Evolutionary conservation across 2,113 vertebrate genomes (phyloP).

Genomic region (Andinoacara biseriatus): DNA sequence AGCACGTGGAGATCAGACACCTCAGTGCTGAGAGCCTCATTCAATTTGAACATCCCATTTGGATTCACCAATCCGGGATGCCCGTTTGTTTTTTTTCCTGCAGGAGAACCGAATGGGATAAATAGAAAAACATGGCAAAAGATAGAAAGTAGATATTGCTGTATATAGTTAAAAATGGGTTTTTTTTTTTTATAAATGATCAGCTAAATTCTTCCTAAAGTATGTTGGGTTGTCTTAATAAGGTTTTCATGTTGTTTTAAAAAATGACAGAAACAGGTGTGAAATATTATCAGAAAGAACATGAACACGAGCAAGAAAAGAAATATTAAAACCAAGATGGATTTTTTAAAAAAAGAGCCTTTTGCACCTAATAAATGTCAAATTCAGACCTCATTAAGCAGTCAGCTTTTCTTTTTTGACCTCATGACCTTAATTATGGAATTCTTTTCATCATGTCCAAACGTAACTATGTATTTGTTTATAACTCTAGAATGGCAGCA

Average conservation of each 20-base stretch:
- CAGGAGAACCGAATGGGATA: not conserved
- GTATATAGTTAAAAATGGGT: not conserved
- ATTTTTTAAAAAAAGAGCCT: not conserved
- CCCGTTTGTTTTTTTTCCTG: constrained; percentile 5
- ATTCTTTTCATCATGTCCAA: not conserved
- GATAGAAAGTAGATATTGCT: not conserved
- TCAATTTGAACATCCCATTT: constrained; percentile 19
- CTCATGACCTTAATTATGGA: not conserved
- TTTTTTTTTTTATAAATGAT: not conserved
- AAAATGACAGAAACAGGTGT: not conserved
- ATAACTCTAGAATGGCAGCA: not conserved
- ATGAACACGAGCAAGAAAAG: accelerated
- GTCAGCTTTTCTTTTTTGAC: not conserved
- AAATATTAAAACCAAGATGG: not conserved
- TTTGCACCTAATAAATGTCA: not conserved
- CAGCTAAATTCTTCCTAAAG: not conserved
- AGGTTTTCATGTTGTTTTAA: not conserved
- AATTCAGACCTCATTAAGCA: constrained; percentile 1
- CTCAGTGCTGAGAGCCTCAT: constrained; percentile 15
- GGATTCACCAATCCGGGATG: not conserved
- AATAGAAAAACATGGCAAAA: not conserved
- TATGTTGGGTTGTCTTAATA: not conserved
- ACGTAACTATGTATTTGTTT: not conserved
- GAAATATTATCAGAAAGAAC: too few relatives aligned
- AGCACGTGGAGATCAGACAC: constrained; percentile 33